These are phyloP conservation scores for Alexandromys oeconomus DNA, from an alignment of 2,797 vertebrate species.

Conservation along the genomic window DNA sequence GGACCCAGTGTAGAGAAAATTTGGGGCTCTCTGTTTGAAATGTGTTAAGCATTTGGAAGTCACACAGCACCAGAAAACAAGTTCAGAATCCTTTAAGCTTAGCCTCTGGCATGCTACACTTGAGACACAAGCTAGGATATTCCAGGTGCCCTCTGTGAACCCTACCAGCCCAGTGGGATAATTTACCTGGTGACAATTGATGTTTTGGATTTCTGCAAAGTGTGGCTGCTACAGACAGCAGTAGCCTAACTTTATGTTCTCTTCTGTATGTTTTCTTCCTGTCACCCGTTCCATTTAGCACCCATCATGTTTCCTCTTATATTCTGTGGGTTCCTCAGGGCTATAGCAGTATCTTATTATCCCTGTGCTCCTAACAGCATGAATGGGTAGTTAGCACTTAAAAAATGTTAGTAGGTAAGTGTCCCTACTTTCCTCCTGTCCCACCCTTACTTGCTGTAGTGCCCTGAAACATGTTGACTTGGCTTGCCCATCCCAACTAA, in stretches of 20 bases:
- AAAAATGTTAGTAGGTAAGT: neutral
- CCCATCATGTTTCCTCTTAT: neutral
- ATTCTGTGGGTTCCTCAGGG: neutral
- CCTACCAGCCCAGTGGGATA: neutral
- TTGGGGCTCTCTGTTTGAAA: neutral
- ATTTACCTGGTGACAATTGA: neutral
- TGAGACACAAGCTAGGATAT: neutral
- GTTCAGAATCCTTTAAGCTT: neutral
- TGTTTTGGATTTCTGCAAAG: neutral
- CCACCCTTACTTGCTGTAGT: neutral
- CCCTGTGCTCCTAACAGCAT: neutral
- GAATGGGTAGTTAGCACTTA: neutral
- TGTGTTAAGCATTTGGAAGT: neutral
- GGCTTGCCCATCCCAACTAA: neutral
- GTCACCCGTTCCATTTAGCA: neutral
- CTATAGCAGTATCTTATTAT: neutral
- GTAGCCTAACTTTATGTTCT: neutral
- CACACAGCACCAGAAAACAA: neutral
- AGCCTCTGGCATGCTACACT: neutral
- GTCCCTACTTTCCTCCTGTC: neutral
- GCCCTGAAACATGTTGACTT: neutral
- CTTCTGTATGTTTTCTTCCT: neutral
- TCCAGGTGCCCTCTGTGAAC: neutral
- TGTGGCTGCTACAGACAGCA: neutral
- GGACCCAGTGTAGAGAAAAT: neutral